Base-by-base conservation (phyloP, 2,888 invertebrate species). In the Hybos culiciformis region DNA sequence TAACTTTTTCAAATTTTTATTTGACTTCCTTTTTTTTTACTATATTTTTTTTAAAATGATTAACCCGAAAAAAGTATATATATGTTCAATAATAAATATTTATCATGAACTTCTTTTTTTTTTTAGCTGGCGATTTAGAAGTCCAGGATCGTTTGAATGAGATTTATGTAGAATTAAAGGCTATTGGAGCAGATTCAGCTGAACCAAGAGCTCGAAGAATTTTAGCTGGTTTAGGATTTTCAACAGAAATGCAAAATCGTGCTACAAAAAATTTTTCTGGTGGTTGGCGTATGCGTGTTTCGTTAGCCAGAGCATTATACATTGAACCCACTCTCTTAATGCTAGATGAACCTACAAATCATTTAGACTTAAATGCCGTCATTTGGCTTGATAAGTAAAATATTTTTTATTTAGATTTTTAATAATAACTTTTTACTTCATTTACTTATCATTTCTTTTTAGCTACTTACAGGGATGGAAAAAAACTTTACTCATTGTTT, bases 221-320 rank as follows among this genome's bases (percentile, higher is more conserved):
- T 56, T 70, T 98, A 36, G 93, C 97, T 47, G 98, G 98, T 83
- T 71, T 98, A 42, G 97, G 97, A 34, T 98, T 98, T 66, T 85
- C 75, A 49, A 76, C 77, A 54, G 76, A 77, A 57, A 87, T 87
- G 87, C 96, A 96, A 63, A 74, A 93, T 65, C 73, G 96, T 47
- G 79, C 92, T 26, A 87, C 87, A 1, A 87, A 85, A 66, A 83
- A 85, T 62, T 87, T 87, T 63, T 87, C 87, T 44, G 87, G 86
- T 55, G 98, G 98, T 37, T 99, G 98, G 98, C 76, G 98, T 51
- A 99, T 99, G 98, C 81, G 98, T 59, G 96, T 98, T 5, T 97
- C 96, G 0, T 69, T 98, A 33, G 97, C 96, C 1, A 77, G 96
- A 62, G 97, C 98, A 4, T 70, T 99, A 17, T 98, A 94, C 62